Evolutionary conservation across 64 coral and sea anemone species (phyloP), one percentile per base, ranked within the genome.

Genomic region (Catalaphyllia jardinei): DNA sequence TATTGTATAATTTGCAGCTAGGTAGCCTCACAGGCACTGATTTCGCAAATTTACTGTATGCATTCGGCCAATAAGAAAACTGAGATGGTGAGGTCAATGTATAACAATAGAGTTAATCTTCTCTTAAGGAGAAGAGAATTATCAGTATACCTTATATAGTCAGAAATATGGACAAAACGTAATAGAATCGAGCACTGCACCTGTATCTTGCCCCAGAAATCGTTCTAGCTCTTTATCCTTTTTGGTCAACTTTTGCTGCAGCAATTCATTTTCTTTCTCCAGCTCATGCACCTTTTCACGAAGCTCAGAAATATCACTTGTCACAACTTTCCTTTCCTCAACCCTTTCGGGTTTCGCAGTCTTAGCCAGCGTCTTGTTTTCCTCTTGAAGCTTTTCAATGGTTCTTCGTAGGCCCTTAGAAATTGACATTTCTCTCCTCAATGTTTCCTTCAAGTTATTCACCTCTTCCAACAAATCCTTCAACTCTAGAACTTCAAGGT

Each of bases 301-400:
- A 15, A 76, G 73, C 35, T 76, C 73, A 31, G 24, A 42, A 27
- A 78, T 8, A 54, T 52, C 39, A 12, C 49, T 78, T 54, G n/a
- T 19, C 49, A 52, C 1, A 4, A n/a, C 19, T 55, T 25, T 78
- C 9, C 16, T 55, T 4, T 78, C 76, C 1, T 78, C 76, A 28
- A 25, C 49, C 20, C 22, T 27, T 54, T 4, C 76, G 20, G 2
- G 76, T 20, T 54, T 20, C 11, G 46, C 6, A 78, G 9, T 78
- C 22, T 54, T 22, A 12, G 8, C 42, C 76, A 54, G 39, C 52
- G 18, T 12, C 18, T 27, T 52, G 46, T 78, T 78, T 55, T 52
- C 76, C 39, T 78, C 76, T 78, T 78, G 76, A 24, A 78, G 49
- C 76, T 54, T 78, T 78, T 54, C 76, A 78, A 78, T 78, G 9